Evolutionary conservation across 2,797 vertebrate species (phyloP).

Genomic region (Anabas testudineus): DNA sequence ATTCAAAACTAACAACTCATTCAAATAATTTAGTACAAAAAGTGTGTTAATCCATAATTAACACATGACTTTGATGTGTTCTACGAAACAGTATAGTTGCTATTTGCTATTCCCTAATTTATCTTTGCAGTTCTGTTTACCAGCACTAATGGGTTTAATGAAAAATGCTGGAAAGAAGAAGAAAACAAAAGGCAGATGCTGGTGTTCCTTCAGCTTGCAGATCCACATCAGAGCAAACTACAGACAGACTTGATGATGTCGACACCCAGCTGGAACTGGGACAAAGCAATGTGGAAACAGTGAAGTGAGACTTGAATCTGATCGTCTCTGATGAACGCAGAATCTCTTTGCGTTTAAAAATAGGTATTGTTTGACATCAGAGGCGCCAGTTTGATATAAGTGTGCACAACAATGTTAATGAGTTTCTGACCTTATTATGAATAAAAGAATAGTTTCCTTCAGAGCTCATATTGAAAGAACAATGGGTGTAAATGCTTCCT

Average conservation of each 20-base stretch:
- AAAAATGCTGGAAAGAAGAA: slow-evolving; percentile 47
- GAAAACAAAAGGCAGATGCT: slow-evolving; percentile 29
- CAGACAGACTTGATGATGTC: slow-evolving; percentile 21
- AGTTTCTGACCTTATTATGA: slow-evolving; percentile 11
- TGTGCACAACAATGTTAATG: background rate
- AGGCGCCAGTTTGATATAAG: slow-evolving; percentile 1
- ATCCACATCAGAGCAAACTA: slow-evolving; percentile 27
- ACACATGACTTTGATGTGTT: slow-evolving; percentile 20
- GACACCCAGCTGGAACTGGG: slow-evolving; percentile 18
- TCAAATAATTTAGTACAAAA: slow-evolving; percentile 5
- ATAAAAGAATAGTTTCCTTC: slow-evolving; percentile 1
- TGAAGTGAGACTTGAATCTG: slow-evolving; percentile 12
- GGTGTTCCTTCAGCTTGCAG: slow-evolving; percentile 36
- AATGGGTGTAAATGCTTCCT: background rate
- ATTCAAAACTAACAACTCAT: slow-evolving; percentile 1
- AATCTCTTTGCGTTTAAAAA: background rate
- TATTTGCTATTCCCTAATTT: background rate
- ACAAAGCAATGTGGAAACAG: slow-evolving; percentile 26
- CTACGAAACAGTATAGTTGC: background rate
- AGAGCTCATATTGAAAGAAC: background rate
- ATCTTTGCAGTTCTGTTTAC: slow-evolving; percentile 33
- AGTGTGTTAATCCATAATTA: slow-evolving; percentile 15
- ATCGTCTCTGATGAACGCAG: slow-evolving; percentile 9
- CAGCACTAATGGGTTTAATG: slow-evolving; percentile 48
- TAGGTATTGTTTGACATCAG: background rate